These are phyloP conservation scores for Aplysina aerophoba DNA, from an alignment of 37 sponge, comb jelly and placozoan species.

Conservation along the genomic window DNA sequence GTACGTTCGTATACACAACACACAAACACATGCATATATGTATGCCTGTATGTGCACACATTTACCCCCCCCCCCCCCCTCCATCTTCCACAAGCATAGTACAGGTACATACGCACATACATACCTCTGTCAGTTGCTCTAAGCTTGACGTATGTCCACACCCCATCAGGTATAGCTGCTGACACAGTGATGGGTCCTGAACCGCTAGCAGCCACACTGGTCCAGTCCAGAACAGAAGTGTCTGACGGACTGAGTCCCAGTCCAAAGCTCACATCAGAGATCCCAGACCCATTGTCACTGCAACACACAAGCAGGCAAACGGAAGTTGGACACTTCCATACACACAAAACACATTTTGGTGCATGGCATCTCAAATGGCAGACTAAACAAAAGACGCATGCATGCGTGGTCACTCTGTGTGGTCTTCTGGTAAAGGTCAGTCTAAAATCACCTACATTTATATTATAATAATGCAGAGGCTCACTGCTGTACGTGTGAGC, in stretches of 20 bases:
- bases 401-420: too few species aligned
- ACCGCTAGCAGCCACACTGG: slow-evolving; percentile 3
- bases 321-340: background rate
- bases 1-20: background rate
- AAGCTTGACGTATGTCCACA: slow-evolving; percentile 64
- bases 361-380: background rate
- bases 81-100: too few species aligned
- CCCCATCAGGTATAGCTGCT: slow-evolving; percentile 69
- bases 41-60: background rate
- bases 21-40: background rate
- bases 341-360: background rate
- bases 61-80: too few species aligned
- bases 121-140: slow-evolving; percentile 79
- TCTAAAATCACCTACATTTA: too few species aligned
- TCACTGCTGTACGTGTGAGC: too few species aligned
- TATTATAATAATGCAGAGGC: too few species aligned
- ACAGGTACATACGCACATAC: slow-evolving; percentile 7
- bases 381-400: too few species aligned
- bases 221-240: slow-evolving; percentile 63
- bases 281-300: slow-evolving; percentile 76
- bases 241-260: slow-evolving; percentile 62
- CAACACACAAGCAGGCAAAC: background rate
- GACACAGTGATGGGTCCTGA: slow-evolving; percentile 27
- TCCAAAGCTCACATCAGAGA: slow-evolving; percentile 52
- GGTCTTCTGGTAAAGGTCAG: too few species aligned